Percentiles rank a stretch among this genome's conserved stretches.
Conservation (phyloP, 1,140 invertebrate species). For the Heliconius himera region DNA sequence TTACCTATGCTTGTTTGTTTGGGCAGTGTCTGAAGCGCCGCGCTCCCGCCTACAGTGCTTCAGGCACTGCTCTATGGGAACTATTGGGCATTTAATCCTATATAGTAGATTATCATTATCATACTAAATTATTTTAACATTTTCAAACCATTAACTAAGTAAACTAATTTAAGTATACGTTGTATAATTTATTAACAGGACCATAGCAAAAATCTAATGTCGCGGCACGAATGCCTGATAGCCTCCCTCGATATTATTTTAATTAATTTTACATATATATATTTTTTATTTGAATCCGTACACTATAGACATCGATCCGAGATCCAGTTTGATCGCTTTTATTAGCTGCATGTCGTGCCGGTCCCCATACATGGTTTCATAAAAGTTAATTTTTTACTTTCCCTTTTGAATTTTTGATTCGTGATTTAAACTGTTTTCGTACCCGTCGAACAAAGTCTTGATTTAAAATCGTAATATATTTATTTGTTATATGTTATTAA, state of each 20-base stretch:
- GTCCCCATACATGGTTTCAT: conserved; percentile 44
- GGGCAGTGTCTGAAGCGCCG: conserved; percentile 61
- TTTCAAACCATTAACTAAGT: conserved; percentile 79
- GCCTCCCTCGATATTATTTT: conserved; percentile 62
- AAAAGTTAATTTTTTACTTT: conserved; percentile 22
- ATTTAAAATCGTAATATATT: neutral
- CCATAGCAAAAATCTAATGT: conserved; percentile 65
- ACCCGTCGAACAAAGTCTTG: neutral
- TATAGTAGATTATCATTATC: conserved; percentile 80
- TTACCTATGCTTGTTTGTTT: conserved; percentile 76
- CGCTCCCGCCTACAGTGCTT: conserved; percentile 38
- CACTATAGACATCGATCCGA: conserved; percentile 73
- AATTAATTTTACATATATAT: conserved; percentile 50
- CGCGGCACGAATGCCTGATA: conserved; percentile 81
- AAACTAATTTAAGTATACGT: conserved; percentile 75
- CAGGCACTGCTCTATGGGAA: conserved; percentile 75
- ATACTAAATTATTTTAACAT: conserved; percentile 82
- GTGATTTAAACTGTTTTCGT: neutral
- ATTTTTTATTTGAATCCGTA: conserved; percentile 48
- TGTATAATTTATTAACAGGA: conserved; percentile 78
- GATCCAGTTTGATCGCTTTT: conserved; percentile 72
- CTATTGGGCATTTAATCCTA: conserved; percentile 82
- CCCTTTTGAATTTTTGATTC: conserved; percentile 16
- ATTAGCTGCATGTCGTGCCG: conserved; percentile 70
- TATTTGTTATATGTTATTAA: neutral